Evolutionary conservation across 2,797 vertebrate genomes (phyloP), one percentile per base, ranked within the genome.

Genomic region (Xenopus petersii): DNA sequence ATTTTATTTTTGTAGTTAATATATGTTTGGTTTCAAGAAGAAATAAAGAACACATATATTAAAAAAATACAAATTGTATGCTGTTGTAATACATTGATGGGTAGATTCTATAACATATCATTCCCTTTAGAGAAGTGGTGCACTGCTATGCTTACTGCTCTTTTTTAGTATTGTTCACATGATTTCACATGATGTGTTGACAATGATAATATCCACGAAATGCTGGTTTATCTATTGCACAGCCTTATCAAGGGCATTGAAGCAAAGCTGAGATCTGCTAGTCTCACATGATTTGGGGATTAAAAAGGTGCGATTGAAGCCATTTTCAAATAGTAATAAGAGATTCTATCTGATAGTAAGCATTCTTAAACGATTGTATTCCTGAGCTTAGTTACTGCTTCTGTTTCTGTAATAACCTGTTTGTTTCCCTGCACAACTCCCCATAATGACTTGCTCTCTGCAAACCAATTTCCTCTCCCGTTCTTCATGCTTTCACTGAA

Each of bases 381-480:
- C 62, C 58, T 59, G 51, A 15, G 24, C 64, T 68, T 63, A 48
- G 11, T 33, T 63, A 5, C 15, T 5, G 11, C 65, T 62, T 36
- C 64, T 21, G 6, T 30, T 67, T 67, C 51, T 75, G 64, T 67
- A 77, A 67, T 67, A 67, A 73, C 75, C 70, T 78, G 75, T 72
- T 77, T 71, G 75, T 78, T 78, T 56, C 73, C 70, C 49, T 78
- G 21, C 51, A 62, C 59, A 63, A 36, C 30, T 73, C 48, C 65
- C 21, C 65, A 54, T 78, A 78, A 78, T 78, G 70, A 78, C 75
- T 73, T 78, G 30, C 17, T 64, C 70, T 69, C 65, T 58, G 60
- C 59, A 78, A 78, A 73, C 75, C 70, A 78, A 73, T 78, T 69
- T 73, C 65, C 12, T 72, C 56, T 73, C 64, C 56, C 63, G 72